These are phyloP conservation scores for Peribatodes rhomboidaria DNA, from an alignment of 2,888 invertebrate genomes.

Conservation along the genomic window DNA sequence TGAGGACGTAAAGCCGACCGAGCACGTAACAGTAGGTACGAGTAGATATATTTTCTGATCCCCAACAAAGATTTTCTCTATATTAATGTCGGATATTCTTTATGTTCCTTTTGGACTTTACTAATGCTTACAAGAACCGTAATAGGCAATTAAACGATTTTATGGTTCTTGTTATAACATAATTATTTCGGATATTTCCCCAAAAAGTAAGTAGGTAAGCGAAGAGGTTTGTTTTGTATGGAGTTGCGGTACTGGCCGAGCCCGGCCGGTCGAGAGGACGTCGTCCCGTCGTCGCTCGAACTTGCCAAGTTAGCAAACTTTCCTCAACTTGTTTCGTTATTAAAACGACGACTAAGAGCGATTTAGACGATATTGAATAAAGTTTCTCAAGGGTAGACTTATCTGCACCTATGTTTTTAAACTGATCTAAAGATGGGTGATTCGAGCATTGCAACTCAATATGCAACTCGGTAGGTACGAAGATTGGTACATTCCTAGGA, in stretches of 20 bases:
- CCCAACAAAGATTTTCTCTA: conserved; percentile 14
- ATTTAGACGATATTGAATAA: conserved; percentile 15
- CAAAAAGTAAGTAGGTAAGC: not conserved
- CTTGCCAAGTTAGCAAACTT: conserved; percentile 1
- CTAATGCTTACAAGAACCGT: conserved; percentile 17
- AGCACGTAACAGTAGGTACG: conserved; percentile 32
- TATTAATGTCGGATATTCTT: conserved; percentile 21
- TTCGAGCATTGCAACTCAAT: too few relatives aligned
- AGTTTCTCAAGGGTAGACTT: not conserved
- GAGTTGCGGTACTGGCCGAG: not conserved
- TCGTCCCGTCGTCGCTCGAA: not conserved
- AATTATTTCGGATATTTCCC: conserved; percentile 3
- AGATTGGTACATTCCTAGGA: too few relatives aligned
- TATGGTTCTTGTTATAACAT: conserved; percentile 8
- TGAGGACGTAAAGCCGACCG: conserved; percentile 34
- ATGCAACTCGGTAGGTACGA: too few relatives aligned
- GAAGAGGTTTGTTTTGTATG: not conserved
- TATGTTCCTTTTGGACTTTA: conserved; percentile 16
- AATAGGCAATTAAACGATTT: conserved; percentile 11
- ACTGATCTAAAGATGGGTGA: too few relatives aligned
- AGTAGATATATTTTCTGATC: conserved; percentile 19
- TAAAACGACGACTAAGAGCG: conserved; percentile 14
- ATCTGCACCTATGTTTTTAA: too few relatives aligned
- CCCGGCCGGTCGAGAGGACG: not conserved
- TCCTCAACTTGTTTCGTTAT: conserved; percentile 29